Base-by-base conservation (phyloP, 1,140 invertebrate genomes). In the Doryteuthis pealeii region DNA sequence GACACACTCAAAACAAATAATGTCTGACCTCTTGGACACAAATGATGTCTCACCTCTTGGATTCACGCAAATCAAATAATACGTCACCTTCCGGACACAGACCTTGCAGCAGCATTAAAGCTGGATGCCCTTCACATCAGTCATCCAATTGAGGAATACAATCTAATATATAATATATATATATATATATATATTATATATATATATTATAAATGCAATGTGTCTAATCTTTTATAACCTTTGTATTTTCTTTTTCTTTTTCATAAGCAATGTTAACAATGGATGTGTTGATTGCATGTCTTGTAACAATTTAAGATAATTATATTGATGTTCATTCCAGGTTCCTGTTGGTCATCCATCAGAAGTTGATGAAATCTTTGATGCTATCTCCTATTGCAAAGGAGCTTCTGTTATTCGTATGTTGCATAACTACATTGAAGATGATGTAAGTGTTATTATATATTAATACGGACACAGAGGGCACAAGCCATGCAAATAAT, bases 401-500 rank as follows among this genome's bases (percentile, higher is more conserved):
- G 88, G 90, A 26, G 87, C 89, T 0, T 95, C 95, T 49, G 93
- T 99, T 1, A 98, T 99, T 70, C 91, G 96, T 79, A 99, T 99
- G 98, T 89, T 99, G 58, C 95, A 98, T 85, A 92, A 93, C 82
- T 99, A 96, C 82, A 94, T 99, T 81, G 97, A 97, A 14, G 95
- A 97, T 79, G 79, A 83, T 40, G 84, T 85, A 73, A 75, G 80
- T 79, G 28, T 49, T 68, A 26, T 49, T 28, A n/a, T n/a, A n/a
- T n/a, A n/a, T 33, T 65, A 54, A 18, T n/a, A n/a, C n/a, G n/a
- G n/a, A n/a, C n/a, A n/a, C n/a, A n/a, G n/a, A n/a, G n/a, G n/a
- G n/a, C n/a, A n/a, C n/a, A n/a, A n/a, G n/a, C n/a, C n/a, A n/a
- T n/a, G n/a, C n/a, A n/a, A n/a, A n/a, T n/a, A n/a, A n/a, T n/a